Percentiles rank a stretch among this genome's conserved stretches.
These are phyloP conservation scores for Synanthedon myopaeformis DNA, from an alignment of 2,888 invertebrate species.

Conservation along the genomic window DNA sequence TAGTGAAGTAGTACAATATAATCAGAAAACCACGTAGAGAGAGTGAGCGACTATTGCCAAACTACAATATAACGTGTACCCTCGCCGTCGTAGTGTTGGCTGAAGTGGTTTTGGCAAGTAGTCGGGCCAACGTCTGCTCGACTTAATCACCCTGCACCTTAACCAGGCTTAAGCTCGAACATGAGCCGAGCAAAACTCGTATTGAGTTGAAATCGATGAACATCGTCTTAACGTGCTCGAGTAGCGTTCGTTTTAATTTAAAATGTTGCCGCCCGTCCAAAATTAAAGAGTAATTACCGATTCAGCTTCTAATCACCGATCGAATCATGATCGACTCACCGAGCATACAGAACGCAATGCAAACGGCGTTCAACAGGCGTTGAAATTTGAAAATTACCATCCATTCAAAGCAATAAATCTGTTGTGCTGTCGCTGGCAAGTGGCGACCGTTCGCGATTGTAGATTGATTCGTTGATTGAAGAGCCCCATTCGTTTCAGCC, in stretches of 20 bases:
- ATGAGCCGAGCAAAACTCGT: slow-evolving; percentile 39
- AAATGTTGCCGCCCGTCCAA: not conserved
- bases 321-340: not conserved
- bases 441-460: slow-evolving; percentile 63
- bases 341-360: slow-evolving; percentile 1
- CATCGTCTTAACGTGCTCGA: slow-evolving; percentile 36
- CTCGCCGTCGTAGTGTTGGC: slow-evolving; percentile 20
- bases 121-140: slow-evolving; percentile 41
- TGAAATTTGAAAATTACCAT: slow-evolving; percentile 63
- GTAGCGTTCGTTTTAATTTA: slow-evolving; percentile 19
- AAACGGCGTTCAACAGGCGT: slow-evolving; percentile 53
- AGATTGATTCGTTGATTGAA: slow-evolving; percentile 71
- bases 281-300: slow-evolving; percentile 3
- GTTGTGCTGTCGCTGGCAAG: slow-evolving; percentile 63
- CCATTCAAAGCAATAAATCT: slow-evolving; percentile 61
- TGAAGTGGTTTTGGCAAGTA: slow-evolving; percentile 63
- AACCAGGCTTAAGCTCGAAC: slow-evolving; percentile 29
- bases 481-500: slow-evolving; percentile 63
- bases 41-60: slow-evolving; percentile 34
- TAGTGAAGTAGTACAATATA: slow-evolving; percentile 28
- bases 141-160: slow-evolving; percentile 59
- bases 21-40: slow-evolving; percentile 22
- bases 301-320: not conserved
- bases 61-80: slow-evolving; percentile 40
- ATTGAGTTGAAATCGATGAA: slow-evolving; percentile 54